Percentiles rank a stretch among this genome's conserved stretches.
Conservation (phyloP, 1,140 invertebrate species). For the Euura saliciscinereae region DNA sequence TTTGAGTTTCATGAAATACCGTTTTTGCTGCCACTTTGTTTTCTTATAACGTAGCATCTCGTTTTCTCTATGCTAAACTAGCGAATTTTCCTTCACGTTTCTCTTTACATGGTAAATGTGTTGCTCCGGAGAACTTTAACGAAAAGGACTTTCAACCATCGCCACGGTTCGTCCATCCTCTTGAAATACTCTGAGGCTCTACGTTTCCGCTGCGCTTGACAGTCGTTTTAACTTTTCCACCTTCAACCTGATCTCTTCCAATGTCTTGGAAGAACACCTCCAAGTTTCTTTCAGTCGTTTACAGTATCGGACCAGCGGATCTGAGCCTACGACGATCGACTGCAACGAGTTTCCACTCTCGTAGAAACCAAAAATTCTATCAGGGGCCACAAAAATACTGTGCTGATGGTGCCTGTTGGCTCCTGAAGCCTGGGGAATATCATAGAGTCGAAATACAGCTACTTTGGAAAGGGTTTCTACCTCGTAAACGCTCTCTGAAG, state of each 20-base stretch:
- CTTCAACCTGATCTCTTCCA: not conserved
- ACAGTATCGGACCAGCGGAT: not conserved
- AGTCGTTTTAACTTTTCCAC: not conserved
- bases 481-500: not conserved
- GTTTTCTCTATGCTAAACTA: not conserved
- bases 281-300: not conserved
- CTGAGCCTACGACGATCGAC: not conserved
- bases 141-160: not conserved
- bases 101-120: not conserved
- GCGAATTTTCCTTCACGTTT: not conserved
- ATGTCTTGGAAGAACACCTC: not conserved
- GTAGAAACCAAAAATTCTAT: not conserved
- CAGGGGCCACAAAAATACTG: not conserved
- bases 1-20: not conserved
- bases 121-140: not conserved
- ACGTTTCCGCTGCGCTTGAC: not conserved
- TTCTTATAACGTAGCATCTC: too few species aligned
- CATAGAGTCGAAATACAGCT: not conserved
- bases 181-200: not conserved
- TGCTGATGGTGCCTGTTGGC: not conserved
- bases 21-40: too few species aligned
- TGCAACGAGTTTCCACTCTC: not conserved
- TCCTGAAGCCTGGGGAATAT: not conserved
- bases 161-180: not conserved
- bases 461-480: not conserved